Evolutionary conservation across 2,888 invertebrate species (phyloP).

Genomic region (Phania funesta): DNA sequence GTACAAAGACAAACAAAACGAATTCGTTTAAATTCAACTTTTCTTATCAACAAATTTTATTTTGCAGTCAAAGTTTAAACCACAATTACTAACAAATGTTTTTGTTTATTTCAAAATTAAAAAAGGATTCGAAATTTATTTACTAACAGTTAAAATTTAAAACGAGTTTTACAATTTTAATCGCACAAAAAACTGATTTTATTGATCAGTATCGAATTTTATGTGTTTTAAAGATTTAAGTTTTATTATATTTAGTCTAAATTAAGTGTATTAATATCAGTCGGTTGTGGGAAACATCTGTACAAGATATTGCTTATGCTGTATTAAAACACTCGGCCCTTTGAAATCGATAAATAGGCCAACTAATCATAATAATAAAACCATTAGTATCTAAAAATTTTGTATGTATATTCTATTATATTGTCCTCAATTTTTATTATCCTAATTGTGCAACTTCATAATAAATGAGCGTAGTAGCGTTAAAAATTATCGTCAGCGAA

Average conservation of each 20-base stretch:
- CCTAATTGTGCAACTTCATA: too few species aligned
- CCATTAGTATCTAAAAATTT: too few species aligned
- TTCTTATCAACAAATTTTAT: constrained; percentile 43
- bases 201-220: constrained; percentile 81
- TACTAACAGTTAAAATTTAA: constrained; percentile 44
- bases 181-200: constrained; percentile 77
- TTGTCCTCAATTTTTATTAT: too few species aligned
- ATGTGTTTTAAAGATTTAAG: constrained; percentile 34
- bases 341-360: too few species aligned
- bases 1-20: constrained; percentile 69
- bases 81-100: constrained; percentile 36
- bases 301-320: too few species aligned
- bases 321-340: too few species aligned
- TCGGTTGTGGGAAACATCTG: too few species aligned
- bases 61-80: constrained; percentile 30
- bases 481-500: too few species aligned
- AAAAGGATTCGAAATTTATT: constrained; percentile 41
- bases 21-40: constrained; percentile 44
- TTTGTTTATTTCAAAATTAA: background rate
- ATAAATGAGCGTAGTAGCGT: too few species aligned
- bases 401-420: too few species aligned
- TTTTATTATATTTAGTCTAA: background rate
- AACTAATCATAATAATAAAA: too few species aligned
- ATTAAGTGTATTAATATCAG: background rate
- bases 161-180: constrained; percentile 31